phyloP scores from a whole-genome alignment of 2,113 vertebrate genomes.

The Proteles cristata region DNA sequence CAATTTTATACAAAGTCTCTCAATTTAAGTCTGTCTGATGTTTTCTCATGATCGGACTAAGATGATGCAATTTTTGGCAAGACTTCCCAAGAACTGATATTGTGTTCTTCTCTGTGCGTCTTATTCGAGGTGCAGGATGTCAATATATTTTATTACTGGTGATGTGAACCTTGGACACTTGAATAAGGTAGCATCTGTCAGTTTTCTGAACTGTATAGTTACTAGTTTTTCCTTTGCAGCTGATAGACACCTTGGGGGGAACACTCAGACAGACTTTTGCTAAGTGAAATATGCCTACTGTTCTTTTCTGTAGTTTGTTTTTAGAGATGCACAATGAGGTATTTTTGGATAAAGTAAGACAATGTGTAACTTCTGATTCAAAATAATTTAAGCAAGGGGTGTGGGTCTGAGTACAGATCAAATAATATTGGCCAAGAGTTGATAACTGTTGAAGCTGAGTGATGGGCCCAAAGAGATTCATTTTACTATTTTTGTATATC shows the following conservation, averaged over 20 bases:
- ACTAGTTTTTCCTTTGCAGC: background rate
- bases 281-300: background rate
- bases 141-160: background rate
- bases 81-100: background rate
- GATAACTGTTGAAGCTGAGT: background rate
- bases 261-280: background rate
- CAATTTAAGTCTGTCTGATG: background rate
- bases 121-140: background rate
- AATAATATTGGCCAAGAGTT: background rate
- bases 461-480: background rate
- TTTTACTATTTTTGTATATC: background rate
- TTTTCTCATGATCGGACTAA: background rate
- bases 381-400: background rate
- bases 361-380: background rate
- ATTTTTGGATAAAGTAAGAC: conserved; percentile 31
- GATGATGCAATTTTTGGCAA: background rate
- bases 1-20: background rate
- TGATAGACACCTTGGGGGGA: background rate
- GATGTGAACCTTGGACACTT: background rate
- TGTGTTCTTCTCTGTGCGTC: background rate
- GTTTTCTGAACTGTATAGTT: background rate
- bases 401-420: background rate
- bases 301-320: background rate
- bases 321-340: background rate
- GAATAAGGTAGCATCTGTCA: background rate